Base-by-base conservation (phyloP, 2,888 invertebrate genomes). In the Macrosoma leucophasiata region DNA sequence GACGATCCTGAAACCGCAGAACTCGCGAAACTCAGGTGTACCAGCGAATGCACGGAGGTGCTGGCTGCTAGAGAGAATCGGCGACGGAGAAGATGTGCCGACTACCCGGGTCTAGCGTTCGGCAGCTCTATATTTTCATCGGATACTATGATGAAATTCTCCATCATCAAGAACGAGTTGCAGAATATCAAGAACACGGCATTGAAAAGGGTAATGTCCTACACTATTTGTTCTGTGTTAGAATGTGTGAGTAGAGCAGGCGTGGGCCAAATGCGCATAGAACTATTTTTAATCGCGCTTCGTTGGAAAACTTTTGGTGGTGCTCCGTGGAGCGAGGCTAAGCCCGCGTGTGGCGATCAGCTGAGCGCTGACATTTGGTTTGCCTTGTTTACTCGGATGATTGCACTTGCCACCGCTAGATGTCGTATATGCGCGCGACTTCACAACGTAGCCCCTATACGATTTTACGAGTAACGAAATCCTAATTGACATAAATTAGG, bases 111-210 rank as follows among this genome's bases (percentile, higher is more conserved):
- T 14, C 79, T 96, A 38, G 95, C 95, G 1, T 95, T 96, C 67
- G 95, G 94, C 30, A 91, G 93, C 52, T 95, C 95, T 45, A 93
- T 96, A 66, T 96, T 96, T 84, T 96, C 95, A 65, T 96, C 97
- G 36, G 97, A 96, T 70, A 97, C 97, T 6, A 92, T 97, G 91
- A 97, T 98, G 93, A 97, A 97, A 86, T 97, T 97, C 81, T 95
- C 93, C 74, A 92, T 98, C 53, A 98, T 98, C 71, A 91, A 92
- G 74, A 97, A 97, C 77, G 98, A 98, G 86, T 89, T 98, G 71
- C 96, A 97, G 87, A 98, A 98, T 86, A 96, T 97, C 74, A 94
- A 95, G 90, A 94, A 95, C 76, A 95, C 95, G 74, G 96, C 97
- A 75, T 88, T 98, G 54, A 96, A 94, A 89, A 90, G 96, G 96